Base-by-base conservation (phyloP, 2,113 vertebrate species). In the Cryptomyrus ogoouensis region DNA sequence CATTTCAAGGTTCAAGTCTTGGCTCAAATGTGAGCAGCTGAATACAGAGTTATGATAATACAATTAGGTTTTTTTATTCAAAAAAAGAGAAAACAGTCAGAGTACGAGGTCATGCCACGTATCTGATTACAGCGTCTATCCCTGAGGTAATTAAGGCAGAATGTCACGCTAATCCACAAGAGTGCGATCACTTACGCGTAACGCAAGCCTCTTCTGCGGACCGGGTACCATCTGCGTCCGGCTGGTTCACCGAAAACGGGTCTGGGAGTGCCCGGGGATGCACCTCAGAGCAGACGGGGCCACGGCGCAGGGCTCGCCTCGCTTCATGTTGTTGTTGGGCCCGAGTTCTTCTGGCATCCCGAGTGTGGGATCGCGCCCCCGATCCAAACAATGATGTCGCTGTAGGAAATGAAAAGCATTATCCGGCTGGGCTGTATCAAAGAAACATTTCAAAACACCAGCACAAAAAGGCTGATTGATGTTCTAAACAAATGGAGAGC, bases 361-460 rank as follows among this genome's bases (percentile, higher is more conserved):
- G 44, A 88, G 39, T 42, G 52, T 84, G 87, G 58, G 47, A 85
- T 62, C 21, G 10, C 50, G n/a, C 85, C 89, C 88, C 88, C 19
- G 24, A 85, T 91, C 88, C 88, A 92, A 92, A 90, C 89, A 88
- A 88, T 90, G 91, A 90, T 84, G 90, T 90, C 86, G 88, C 89
- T 89, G 44, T 88, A 91, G 92, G 89, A 92, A 91, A 92, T 90
- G 89, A 91, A 90, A 91, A 89, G 86, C 91, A 90, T 92, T 91
- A 90, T 88, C 90, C 89, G 83, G 44, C 91, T 90, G 74, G 39
- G 66, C 88, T 58, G 70, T 86, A 89, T 92, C 90, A 92, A 90
- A 90, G 89, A 88, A 77, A 91, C 53, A 87, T 89, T 83, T 91
- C 91, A 88, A 90, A 91, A 91, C 90, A 90, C 39, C 66, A 53